phyloP scores from a whole-genome alignment of 2,113 vertebrate species.

The Corvus hawaiiensis region DNA sequence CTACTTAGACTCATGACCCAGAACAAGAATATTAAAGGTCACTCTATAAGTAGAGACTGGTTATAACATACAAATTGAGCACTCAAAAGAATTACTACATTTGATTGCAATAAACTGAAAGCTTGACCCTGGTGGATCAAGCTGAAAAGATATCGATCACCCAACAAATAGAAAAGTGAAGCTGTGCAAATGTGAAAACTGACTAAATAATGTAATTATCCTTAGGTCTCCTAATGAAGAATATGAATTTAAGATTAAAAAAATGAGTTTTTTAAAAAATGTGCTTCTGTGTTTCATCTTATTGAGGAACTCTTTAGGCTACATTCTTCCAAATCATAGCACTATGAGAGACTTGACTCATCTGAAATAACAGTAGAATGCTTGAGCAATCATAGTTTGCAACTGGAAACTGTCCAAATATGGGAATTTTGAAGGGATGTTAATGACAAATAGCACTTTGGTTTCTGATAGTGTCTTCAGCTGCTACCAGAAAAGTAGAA shows the following conservation, averaged over 20 bases:
- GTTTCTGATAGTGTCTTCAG: neutral
- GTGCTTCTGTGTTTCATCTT: neutral
- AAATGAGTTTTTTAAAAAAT: neutral
- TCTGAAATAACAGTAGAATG: neutral
- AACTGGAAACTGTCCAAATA: neutral
- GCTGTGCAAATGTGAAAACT: neutral
- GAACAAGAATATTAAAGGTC: neutral
- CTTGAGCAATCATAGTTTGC: neutral
- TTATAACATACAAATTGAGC: neutral
- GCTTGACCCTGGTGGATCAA: neutral
- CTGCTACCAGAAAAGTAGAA: neutral
- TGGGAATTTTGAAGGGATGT: neutral
- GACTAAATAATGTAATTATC: neutral
- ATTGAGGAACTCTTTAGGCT: neutral
- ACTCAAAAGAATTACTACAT: neutral
- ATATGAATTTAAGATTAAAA: neutral
- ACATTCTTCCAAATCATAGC: neutral
- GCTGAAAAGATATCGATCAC: neutral
- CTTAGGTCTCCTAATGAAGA: neutral
- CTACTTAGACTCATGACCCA: neutral
- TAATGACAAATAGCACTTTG: neutral
- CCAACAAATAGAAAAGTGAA: neutral
- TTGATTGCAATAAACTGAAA: neutral
- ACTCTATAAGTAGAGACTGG: neutral
- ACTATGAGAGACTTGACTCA: neutral